phyloP scores from a whole-genome alignment of 2,113 vertebrate species.

The Lampris megalopsis region DNA sequence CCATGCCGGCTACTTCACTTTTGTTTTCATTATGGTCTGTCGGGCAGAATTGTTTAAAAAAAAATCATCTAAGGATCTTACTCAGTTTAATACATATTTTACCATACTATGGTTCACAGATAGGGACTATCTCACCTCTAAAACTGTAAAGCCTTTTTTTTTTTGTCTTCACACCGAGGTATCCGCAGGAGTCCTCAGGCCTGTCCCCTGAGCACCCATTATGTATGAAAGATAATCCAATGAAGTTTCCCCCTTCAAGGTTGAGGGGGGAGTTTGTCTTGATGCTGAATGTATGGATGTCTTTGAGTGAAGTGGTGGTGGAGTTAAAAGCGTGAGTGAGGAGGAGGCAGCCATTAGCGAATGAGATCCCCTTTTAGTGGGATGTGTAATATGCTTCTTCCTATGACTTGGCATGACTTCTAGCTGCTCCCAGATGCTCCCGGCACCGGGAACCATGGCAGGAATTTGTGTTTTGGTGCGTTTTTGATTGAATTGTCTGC shows the following conservation, averaged over 20 bases:
- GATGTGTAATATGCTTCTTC: constrained; percentile 16
- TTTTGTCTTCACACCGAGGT: no score
- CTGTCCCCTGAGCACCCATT: neutral
- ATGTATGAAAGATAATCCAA: neutral
- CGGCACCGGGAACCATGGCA: constrained; percentile 14
- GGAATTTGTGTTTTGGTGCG: constrained; percentile 33
- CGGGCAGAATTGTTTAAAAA: neutral
- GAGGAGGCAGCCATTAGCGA: constrained; percentile 47
- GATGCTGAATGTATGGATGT: neutral
- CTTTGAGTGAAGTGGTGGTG: constrained; percentile 6
- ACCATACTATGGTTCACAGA: neutral
- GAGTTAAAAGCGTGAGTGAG: constrained; percentile 28
- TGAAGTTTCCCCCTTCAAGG: neutral
- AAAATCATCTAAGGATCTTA: neutral
- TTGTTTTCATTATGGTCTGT: neutral
- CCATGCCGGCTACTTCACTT: neutral
- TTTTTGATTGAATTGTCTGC: constrained; percentile 41
- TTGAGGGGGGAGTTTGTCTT: neutral
- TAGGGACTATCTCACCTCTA: no score
- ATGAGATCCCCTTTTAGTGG: constrained; percentile 32
- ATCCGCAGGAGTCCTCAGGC: no score
- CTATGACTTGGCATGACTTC: constrained; percentile 9
- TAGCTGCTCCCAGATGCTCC: constrained; percentile 29
- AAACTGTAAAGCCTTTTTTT: neutral
- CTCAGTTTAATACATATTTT: neutral